A percentile compares a stretch with the other conserved stretches of the same genome.
Evolutionary conservation across 2,113 vertebrate genomes (phyloP).

Genomic region (Girardinichthys multiradiatus): DNA sequence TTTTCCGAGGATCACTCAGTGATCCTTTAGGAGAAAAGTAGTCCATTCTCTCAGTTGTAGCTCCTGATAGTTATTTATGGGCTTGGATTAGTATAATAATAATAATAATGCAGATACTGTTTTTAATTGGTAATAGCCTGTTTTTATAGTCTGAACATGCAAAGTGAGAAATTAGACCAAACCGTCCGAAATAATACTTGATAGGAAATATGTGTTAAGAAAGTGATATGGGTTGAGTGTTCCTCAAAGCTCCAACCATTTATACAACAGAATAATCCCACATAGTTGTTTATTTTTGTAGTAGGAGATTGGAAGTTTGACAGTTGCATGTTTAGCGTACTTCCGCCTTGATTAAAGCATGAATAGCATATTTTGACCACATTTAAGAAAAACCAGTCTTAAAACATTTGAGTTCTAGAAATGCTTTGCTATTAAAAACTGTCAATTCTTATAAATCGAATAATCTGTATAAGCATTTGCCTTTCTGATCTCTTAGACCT

Average conservation of each 20-base stretch:
- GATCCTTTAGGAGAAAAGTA: background rate
- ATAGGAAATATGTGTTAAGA: conserved; percentile 11
- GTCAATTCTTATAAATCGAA: background rate
- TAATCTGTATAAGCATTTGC: background rate
- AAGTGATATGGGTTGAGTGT: conserved; percentile 22
- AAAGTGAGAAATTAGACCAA: conserved; percentile 11
- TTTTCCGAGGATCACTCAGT: background rate
- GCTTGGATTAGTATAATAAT: background rate
- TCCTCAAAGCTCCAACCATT: conserved; percentile 9
- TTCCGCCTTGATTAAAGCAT: background rate
- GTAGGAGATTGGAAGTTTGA: background rate
- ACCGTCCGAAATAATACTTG: conserved; percentile 22
- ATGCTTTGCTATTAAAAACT: background rate
- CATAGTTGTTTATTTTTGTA: no score
- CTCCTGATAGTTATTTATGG: background rate
- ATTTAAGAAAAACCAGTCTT: background rate
- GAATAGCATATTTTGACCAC: background rate
- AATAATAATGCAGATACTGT: background rate
- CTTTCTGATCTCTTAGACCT: background rate
- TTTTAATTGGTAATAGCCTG: background rate
- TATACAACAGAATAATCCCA: conserved; percentile 9
- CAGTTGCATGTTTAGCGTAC: background rate
- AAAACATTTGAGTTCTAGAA: background rate
- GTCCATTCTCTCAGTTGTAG: background rate
- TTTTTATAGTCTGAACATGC: background rate